Evolutionary conservation across 1,140 invertebrate genomes (phyloP), one percentile per base, ranked within the genome.

Genomic region (Chionoecetes opilio): DNA sequence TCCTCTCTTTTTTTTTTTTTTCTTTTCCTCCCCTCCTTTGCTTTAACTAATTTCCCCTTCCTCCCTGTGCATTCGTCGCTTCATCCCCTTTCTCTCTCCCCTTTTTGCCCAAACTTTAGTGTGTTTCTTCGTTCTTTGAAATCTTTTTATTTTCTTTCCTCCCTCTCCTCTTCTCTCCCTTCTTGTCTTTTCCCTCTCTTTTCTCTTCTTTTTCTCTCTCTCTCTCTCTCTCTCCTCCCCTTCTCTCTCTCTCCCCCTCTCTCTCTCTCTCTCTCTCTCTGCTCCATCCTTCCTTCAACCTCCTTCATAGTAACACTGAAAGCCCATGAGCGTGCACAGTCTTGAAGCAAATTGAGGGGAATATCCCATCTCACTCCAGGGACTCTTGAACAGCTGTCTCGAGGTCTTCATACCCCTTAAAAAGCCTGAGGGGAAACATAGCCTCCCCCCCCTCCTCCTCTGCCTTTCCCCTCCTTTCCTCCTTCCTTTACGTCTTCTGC

Each of bases 341-440:
- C 41, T 31, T n/a, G n/a, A 90, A 31, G 53, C 88, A 90, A 53
- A 90, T 63, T 90, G 41, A 29, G 17, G 14, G 32, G 6, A 90
- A 90, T 90, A 41, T 90, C 88, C 38, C 29, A 31, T 90, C 38
- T 29, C 29, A 90, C 31, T 53, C 37, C 3, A 29, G 38, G 41
- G 88, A 53, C 46, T 17, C 46, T 0, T 53, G 11, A 53, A 53
- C 46, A 53, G 46, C 46, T 53, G 2, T 53, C 46, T 53, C 11
- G 46, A 17, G 46, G 46, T 17, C 41, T 53, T 53, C 46, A 53
- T 53, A 53, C 2, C 46, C n/a, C n/a, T n/a, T n/a, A 3, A 17
- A 53, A 17, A 17, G 46, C 2, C 11, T 53, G 0, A 53, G 46
- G 46, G 46, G 21, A 53, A 53, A 9, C 46, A 9, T 17, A 9